These are phyloP conservation scores for Dromius quadrimaculatus DNA, from an alignment of 2,888 invertebrate genomes.

Conservation along the genomic window DNA sequence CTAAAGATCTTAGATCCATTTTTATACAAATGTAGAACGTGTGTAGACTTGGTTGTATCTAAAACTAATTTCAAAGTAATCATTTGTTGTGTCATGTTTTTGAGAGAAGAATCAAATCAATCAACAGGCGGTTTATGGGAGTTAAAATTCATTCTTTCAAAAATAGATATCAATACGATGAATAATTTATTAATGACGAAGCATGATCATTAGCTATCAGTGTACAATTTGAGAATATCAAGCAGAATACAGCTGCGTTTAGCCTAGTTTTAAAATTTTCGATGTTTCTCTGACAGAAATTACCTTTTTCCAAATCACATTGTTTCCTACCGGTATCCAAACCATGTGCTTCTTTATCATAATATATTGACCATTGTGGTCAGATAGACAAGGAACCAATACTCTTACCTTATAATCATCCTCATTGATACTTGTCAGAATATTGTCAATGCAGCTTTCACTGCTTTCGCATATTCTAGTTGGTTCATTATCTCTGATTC, in stretches of 20 bases:
- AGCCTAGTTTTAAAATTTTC: not conserved
- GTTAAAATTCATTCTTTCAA: too few relatives aligned
- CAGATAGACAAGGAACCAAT: not conserved
- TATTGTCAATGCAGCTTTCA: slow-evolving; percentile 2
- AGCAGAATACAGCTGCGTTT: not conserved
- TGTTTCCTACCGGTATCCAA: too few relatives aligned
- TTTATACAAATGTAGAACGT: too few relatives aligned
- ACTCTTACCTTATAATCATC: not conserved
- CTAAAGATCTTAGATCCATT: too few relatives aligned
- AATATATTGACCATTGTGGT: not conserved
- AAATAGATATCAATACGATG: too few relatives aligned
- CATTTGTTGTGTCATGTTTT: not conserved
- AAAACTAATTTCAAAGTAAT: too few relatives aligned
- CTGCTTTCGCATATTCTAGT: not conserved
- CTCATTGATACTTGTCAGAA: not conserved
- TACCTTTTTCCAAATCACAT: too few relatives aligned
- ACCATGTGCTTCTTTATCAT: not conserved
- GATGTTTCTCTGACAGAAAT: slow-evolving; percentile 3
- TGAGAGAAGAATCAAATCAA: not conserved
- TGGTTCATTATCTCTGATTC: not conserved
- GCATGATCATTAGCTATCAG: slow-evolving; percentile 1
- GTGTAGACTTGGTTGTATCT: not conserved
- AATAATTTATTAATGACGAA: not conserved
- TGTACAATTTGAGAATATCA: slow-evolving; percentile 8
- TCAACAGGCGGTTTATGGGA: not conserved